Evolutionary conservation across 2,888 invertebrate species (phyloP).

Genomic region (Theretra japonica): DNA sequence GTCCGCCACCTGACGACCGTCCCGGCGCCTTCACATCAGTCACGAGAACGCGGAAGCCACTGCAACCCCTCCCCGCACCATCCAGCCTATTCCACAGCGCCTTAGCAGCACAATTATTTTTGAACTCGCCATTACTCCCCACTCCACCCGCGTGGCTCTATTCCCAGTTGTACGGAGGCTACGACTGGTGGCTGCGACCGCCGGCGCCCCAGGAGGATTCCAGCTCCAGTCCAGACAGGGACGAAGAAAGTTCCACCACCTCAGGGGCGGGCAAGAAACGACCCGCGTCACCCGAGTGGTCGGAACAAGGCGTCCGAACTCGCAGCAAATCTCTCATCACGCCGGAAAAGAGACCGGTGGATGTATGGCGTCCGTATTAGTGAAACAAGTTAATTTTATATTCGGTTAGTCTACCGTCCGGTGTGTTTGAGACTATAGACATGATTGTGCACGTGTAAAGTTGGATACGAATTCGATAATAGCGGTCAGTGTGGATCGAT

Average conservation of each 20-base stretch:
- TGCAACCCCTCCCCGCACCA: slow-evolving; percentile 76
- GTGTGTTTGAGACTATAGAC: slow-evolving; percentile 49
- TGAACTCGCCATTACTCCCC: slow-evolving; percentile 90
- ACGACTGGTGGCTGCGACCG: slow-evolving; percentile 88
- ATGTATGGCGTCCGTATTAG: slow-evolving; percentile 92
- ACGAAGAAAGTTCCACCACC: slow-evolving; percentile 70
- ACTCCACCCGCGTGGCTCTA: slow-evolving; percentile 92
- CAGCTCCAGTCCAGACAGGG: slow-evolving; percentile 74
- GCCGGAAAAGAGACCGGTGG: slow-evolving; percentile 84
- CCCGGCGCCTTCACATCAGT: slow-evolving; percentile 84
- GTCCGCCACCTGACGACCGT: slow-evolving; percentile 81
- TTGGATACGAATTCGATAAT: slow-evolving; percentile 63
- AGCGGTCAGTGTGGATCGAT: slow-evolving; percentile 72
- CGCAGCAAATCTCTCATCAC: slow-evolving; percentile 76
- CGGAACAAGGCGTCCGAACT: slow-evolving; percentile 73
- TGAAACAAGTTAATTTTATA: slow-evolving; percentile 40
- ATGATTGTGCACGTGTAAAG: slow-evolving; percentile 47
- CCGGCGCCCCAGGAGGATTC: slow-evolving; percentile 75
- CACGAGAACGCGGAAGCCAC: slow-evolving; percentile 72
- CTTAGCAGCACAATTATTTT: slow-evolving; percentile 88
- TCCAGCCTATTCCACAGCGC: slow-evolving; percentile 81
- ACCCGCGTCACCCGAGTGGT: slow-evolving; percentile 83
- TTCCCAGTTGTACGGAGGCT: slow-evolving; percentile 89
- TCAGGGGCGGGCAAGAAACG: slow-evolving; percentile 79
- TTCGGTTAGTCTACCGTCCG: slow-evolving; percentile 65